Evolutionary conservation across 2,888 invertebrate species (phyloP).

Genomic region (Nineta flava): DNA sequence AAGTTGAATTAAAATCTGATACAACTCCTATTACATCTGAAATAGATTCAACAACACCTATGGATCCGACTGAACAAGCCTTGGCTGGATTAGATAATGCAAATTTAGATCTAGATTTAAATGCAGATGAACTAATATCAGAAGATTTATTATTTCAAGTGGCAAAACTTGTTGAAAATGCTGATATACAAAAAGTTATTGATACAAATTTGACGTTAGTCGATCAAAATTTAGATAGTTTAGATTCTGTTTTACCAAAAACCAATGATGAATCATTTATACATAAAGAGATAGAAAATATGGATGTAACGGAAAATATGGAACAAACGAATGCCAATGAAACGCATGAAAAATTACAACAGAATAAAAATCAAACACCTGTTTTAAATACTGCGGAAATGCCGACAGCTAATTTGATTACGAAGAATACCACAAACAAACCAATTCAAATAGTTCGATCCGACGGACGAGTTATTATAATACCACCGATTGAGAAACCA

Average conservation of each 20-base stretch:
- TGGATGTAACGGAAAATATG: background rate
- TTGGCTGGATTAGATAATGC: slow-evolving; percentile 33
- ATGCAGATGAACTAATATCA: slow-evolving; percentile 48
- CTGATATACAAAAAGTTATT: slow-evolving; percentile 52
- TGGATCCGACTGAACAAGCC: slow-evolving; percentile 14
- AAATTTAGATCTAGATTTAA: slow-evolving; percentile 41
- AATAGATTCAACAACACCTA: background rate
- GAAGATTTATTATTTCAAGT: slow-evolving; percentile 58
- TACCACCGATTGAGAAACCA: slow-evolving; percentile 71
- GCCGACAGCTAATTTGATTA: slow-evolving; percentile 19
- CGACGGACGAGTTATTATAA: slow-evolving; percentile 58
- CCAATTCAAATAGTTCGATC: slow-evolving; percentile 57
- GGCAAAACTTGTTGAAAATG: slow-evolving; percentile 52
- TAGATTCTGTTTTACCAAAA: slow-evolving; percentile 19
- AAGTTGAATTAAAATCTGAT: background rate
- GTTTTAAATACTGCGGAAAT: background rate
- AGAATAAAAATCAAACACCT: background rate
- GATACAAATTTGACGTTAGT: slow-evolving; percentile 32
- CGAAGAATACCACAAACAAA: slow-evolving; percentile 28
- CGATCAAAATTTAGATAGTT: slow-evolving; percentile 22
- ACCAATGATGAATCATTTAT: background rate
- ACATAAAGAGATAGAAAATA: background rate
- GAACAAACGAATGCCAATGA: slow-evolving; percentile 30
- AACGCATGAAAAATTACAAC: slow-evolving; percentile 4
- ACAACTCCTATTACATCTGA: background rate